A percentile compares a stretch with the other conserved stretches of the same genome.
Conservation (phyloP, 2,888 invertebrate species). For the Xestia c-nigrum region DNA sequence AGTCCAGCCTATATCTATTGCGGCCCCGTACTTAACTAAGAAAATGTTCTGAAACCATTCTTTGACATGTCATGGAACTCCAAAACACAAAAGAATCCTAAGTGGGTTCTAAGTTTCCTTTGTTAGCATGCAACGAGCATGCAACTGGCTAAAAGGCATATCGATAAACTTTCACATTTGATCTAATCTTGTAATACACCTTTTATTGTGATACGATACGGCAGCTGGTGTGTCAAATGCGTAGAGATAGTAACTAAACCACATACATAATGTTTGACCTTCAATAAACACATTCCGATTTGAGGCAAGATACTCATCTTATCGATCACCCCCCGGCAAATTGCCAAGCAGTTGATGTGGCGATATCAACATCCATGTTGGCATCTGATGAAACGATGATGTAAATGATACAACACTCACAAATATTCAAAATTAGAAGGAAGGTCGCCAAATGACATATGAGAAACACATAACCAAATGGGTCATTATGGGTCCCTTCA, state of each 20-base stretch:
- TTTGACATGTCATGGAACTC: not conserved
- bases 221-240: not conserved
- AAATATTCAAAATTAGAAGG: not conserved
- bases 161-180: not conserved
- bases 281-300: not conserved
- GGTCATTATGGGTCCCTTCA: not conserved
- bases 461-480: not conserved
- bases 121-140: no score
- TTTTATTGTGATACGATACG: not conserved
- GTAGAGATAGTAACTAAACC: not conserved
- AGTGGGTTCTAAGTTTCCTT: not conserved
- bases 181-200: slow-evolving; percentile 18
- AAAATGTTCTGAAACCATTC: not conserved
- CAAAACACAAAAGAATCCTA: not conserved
- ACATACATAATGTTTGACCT: not conserved
- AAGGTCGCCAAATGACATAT: not conserved
- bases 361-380: not conserved
- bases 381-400: not conserved
- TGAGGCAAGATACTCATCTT: slow-evolving; percentile 38
- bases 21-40: not conserved
- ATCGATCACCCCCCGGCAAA: slow-evolving; percentile 34
- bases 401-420: not conserved
- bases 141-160: not conserved
- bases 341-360: not conserved
- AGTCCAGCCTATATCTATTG: not conserved